These are phyloP conservation scores for Criorhina ranunculi DNA, from an alignment of 2,888 invertebrate genomes.

Conservation along the genomic window DNA sequence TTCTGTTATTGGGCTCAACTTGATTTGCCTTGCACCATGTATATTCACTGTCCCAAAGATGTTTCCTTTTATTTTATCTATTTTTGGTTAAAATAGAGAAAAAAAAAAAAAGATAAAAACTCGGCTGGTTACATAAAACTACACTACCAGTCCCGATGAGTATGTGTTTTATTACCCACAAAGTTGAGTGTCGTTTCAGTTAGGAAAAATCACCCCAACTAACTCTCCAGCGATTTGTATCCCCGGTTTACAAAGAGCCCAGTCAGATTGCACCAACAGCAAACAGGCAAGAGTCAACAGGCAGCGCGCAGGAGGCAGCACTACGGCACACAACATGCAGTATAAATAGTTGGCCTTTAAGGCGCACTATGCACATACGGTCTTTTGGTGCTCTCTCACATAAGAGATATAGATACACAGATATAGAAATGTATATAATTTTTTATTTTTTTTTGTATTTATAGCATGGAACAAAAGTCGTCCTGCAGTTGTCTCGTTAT, in stretches of 20 bases:
- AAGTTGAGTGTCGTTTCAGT: constrained; percentile 75
- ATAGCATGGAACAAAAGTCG: constrained; percentile 71
- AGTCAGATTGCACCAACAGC: constrained; percentile 49
- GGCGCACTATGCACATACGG: constrained; percentile 62
- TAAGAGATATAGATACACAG: constrained; percentile 40
- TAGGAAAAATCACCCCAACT: constrained; percentile 74
- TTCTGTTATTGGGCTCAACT: constrained; percentile 46
- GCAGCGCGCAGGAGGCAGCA: constrained; percentile 40
- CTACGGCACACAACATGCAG: constrained; percentile 51
- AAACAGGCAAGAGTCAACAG: constrained; percentile 19
- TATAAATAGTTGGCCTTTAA: constrained; percentile 72
- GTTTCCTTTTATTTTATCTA: constrained; percentile 43
- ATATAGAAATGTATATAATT: constrained; percentile 32
- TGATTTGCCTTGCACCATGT: constrained; percentile 67
- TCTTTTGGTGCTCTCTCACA: constrained; percentile 41
- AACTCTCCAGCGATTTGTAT: constrained; percentile 73
- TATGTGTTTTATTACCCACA: constrained; percentile 77
- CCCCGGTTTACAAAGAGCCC: constrained; percentile 54
- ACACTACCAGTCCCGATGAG: constrained; percentile 65
- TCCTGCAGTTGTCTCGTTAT: constrained; percentile 76
- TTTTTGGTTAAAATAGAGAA: constrained; percentile 42
- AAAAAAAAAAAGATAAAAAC: constrained; percentile 36
- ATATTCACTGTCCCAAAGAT: constrained; percentile 11
- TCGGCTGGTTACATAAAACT: constrained; percentile 72
- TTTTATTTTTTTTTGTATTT: constrained; percentile 52